Evolutionary conservation across 2,888 invertebrate species (phyloP).

Genomic region (Trachelus tabidus): DNA sequence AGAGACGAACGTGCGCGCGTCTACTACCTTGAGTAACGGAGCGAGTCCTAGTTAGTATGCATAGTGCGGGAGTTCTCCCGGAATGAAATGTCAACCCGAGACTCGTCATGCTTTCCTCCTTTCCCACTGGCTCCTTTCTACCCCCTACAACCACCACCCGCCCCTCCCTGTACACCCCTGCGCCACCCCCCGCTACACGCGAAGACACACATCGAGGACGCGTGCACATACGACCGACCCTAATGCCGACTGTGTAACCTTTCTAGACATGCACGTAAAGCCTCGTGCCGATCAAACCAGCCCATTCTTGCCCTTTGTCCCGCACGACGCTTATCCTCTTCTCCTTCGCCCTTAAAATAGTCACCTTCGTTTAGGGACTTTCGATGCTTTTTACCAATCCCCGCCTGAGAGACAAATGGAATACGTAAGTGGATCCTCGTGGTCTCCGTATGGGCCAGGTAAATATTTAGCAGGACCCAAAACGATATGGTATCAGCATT

Average conservation of each 20-base stretch:
- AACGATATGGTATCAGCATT: not conserved
- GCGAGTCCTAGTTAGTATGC: conserved; percentile 63
- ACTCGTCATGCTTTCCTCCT: conserved; percentile 61
- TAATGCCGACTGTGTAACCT: not conserved
- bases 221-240: conserved; percentile 4
- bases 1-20: not conserved
- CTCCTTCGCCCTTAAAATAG: not conserved
- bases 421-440: not conserved
- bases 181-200: conserved; percentile 6
- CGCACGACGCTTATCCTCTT: not conserved
- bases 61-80: conserved; percentile 64
- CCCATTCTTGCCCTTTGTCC: not conserved
- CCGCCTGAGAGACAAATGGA: not conserved
- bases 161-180: conserved; percentile 8
- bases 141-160: conserved; percentile 18
- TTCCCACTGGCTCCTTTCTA: conserved; percentile 40
- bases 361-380: not conserved
- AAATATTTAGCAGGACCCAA: not conserved
- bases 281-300: conserved; percentile 14
- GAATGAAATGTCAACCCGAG: conserved; percentile 65
- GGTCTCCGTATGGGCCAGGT: not conserved
- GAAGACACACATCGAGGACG: not conserved
- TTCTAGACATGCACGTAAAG: not conserved
- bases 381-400: not conserved
- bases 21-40: conserved; percentile 35